These are phyloP conservation scores for Myripristis murdjan DNA, from an alignment of 2,797 vertebrate species.

Conservation along the genomic window DNA sequence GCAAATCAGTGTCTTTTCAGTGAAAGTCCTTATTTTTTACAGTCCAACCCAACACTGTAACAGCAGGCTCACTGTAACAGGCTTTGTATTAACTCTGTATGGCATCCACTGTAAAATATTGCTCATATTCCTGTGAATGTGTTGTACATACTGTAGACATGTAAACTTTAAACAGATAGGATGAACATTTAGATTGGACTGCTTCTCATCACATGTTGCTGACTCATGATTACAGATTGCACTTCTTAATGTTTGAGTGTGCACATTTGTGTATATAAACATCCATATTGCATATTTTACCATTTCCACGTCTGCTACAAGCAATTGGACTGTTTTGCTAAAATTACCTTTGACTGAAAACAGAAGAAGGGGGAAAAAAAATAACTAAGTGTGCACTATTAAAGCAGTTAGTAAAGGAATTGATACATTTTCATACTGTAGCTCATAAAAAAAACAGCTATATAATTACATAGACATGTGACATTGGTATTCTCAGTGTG, in stretches of 20 bases:
- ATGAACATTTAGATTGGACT: constrained; percentile 3
- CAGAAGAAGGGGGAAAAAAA: no score
- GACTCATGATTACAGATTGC: background rate
- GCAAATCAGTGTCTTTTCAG: no score
- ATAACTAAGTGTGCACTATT: background rate
- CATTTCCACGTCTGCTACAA: background rate
- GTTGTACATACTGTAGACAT: constrained; percentile 11
- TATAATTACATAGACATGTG: no score
- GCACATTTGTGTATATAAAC: constrained; percentile 10
- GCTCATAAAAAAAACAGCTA: no score
- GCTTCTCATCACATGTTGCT: background rate
- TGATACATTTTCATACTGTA: background rate
- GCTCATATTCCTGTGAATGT: constrained; percentile 11
- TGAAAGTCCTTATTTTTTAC: no score
- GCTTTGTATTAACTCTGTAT: constrained; percentile 27
- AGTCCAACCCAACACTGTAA: no score
- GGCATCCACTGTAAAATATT: constrained; percentile 12
- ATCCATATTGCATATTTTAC: constrained; percentile 4
- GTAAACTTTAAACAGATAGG: constrained; percentile 8
- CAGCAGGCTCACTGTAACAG: constrained; percentile 7
- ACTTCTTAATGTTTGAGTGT: background rate
- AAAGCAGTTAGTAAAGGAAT: background rate
- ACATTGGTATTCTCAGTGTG: no score
- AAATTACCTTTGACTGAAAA: background rate
- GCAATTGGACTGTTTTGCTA: no score